A percentile compares a stretch with the other conserved stretches of the same genome.
Conservation (phyloP, 2,113 vertebrate species). For the Stictonetta naevosa region DNA sequence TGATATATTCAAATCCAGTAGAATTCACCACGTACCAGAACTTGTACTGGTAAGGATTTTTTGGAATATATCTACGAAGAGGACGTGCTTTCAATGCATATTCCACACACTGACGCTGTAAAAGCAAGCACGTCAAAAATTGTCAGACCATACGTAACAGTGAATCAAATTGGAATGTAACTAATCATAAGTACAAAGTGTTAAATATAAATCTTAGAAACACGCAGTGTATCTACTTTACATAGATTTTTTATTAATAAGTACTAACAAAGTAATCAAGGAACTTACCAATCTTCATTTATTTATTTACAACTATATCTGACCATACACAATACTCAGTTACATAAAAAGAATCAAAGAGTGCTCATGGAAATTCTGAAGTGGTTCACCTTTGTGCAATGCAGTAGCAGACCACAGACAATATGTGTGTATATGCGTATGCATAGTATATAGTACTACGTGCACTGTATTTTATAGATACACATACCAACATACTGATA, state of each 20-base stretch:
- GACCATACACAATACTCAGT: background rate
- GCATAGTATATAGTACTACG: background rate
- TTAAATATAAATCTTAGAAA: background rate
- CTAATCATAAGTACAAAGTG: background rate
- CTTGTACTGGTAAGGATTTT: constrained; percentile 99
- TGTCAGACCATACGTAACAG: background rate
- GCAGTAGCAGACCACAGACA: rapidly evolving
- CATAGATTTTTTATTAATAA: background rate
- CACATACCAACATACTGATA: background rate
- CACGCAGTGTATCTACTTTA: background rate
- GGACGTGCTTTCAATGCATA: constrained; percentile 96
- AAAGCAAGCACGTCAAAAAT: constrained; percentile 26
- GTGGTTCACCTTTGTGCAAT: background rate
- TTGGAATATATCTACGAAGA: constrained; percentile 95
- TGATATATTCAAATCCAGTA: constrained; percentile 98
- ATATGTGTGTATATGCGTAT: background rate
- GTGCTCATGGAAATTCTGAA: background rate
- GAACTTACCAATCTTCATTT: background rate
- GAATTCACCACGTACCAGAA: constrained; percentile 99
- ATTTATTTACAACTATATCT: background rate
- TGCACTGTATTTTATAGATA: background rate
- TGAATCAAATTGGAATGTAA: background rate
- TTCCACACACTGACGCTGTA: constrained; percentile 97
- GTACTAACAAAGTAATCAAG: background rate
- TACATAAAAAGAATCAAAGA: background rate